These are phyloP conservation scores for Hydrozoanthus gracilis DNA, from an alignment of 92 coral and sea anemone genomes.

Conservation along the genomic window DNA sequence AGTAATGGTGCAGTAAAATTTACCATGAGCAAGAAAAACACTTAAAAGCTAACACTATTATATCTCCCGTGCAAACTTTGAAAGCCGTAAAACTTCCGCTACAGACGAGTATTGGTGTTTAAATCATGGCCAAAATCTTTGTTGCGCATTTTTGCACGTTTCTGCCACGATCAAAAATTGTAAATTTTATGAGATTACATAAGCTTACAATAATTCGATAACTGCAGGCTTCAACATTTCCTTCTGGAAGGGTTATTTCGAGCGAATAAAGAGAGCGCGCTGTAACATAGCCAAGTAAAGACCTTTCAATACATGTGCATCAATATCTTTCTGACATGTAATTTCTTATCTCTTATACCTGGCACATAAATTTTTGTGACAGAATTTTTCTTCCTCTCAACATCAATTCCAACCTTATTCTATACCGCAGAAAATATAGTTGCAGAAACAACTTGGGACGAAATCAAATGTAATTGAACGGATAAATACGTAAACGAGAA, in stretches of 20 bases:
- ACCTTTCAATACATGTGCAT: no score
- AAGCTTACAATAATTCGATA: background rate
- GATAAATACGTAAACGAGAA: no score
- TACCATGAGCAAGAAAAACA: no score
- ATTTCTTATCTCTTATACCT: background rate
- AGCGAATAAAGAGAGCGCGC: no score
- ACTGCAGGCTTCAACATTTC: background rate
- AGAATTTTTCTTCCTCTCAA: conserved; percentile 9
- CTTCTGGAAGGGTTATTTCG: no score
- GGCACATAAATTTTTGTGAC: background rate
- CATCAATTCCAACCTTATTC: background rate
- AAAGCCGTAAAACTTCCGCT: conserved; percentile 14
- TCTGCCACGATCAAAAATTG: background rate
- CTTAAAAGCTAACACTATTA: no score
- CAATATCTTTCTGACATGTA: background rate
- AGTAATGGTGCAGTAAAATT: no score
- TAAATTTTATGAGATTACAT: background rate
- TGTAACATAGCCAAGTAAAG: no score
- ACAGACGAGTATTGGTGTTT: conserved; percentile 6
- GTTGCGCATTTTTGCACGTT: conserved; percentile 35
- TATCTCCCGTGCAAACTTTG: background rate
- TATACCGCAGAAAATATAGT: background rate
- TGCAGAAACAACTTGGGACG: no score
- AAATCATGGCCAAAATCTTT: background rate
- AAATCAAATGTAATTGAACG: no score